Evolutionary conservation across 2,888 invertebrate genomes (phyloP).

Genomic region (Notocelia uddmanniana): DNA sequence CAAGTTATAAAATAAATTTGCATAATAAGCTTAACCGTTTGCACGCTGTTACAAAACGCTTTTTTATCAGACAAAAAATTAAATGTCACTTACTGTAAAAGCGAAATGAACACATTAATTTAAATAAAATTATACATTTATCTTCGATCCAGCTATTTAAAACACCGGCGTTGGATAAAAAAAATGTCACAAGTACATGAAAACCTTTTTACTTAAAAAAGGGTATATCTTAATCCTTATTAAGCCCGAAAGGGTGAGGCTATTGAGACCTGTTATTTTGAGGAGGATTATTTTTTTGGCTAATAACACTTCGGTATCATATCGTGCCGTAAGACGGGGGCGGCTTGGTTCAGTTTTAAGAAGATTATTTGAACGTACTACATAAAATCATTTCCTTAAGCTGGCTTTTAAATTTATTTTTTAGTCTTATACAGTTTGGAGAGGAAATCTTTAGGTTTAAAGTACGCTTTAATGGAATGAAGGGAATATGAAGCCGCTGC

Average conservation of each 20-base stretch:
- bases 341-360: conserved; percentile 57
- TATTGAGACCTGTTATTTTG: conserved; percentile 79
- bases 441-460: conserved; percentile 29
- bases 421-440: conserved; percentile 28
- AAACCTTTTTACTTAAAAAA: conserved; percentile 82
- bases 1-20: conserved; percentile 17
- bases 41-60: conserved; percentile 25
- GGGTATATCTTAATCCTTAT: conserved; percentile 83
- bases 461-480: conserved; percentile 20
- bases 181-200: conserved; percentile 69
- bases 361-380: conserved; percentile 59
- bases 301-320: conserved; percentile 65
- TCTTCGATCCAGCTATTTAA: conserved; percentile 56
- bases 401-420: conserved; percentile 43
- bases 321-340: conserved; percentile 70
- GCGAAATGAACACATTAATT: conserved; percentile 30
- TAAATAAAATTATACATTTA: conserved; percentile 44
- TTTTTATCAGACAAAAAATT: conserved; percentile 18
- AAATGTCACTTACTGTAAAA: conserved; percentile 8
- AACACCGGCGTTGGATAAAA: conserved; percentile 65
- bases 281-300: conserved; percentile 64
- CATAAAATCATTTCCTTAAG: conserved; percentile 45
- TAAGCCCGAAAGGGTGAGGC: conserved; percentile 77
- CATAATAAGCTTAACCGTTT: conserved; percentile 25
- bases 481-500: background rate